Evolutionary conservation across 2,113 vertebrate genomes (phyloP).

Genomic region (Rana temporaria): DNA sequence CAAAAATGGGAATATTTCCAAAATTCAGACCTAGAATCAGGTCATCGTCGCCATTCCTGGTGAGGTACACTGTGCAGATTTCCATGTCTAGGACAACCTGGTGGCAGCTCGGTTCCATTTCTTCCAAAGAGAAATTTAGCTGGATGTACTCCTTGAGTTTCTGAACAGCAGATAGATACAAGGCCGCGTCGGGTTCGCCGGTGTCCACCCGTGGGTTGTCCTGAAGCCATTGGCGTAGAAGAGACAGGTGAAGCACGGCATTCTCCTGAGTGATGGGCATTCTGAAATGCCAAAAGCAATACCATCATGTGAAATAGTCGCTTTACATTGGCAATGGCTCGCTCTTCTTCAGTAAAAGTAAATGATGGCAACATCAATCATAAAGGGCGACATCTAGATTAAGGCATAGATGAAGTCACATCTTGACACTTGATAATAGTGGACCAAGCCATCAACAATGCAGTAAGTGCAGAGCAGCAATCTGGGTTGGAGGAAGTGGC

Average conservation of each 20-base stretch:
- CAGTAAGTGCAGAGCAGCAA: accelerated
- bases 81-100: slow-evolving; percentile 76
- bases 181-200: slow-evolving; percentile 68
- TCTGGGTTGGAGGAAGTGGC: not conserved
- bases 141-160: slow-evolving; percentile 93
- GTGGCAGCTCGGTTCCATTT: slow-evolving; percentile 61
- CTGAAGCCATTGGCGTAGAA: slow-evolving; percentile 87
- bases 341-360: not conserved
- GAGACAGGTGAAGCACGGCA: slow-evolving; percentile 82
- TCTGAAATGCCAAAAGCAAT: slow-evolving; percentile 63
- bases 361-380: not conserved
- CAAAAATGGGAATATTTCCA: slow-evolving; percentile 93
- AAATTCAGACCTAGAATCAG: slow-evolving; percentile 89
- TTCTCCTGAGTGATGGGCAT: slow-evolving; percentile 98
- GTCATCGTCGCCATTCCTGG: slow-evolving; percentile 74
- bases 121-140: slow-evolving; percentile 85
- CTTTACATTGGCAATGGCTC: not conserved
- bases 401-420: accelerated
- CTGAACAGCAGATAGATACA: slow-evolving; percentile 85
- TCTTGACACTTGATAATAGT: slow-evolving; percentile 47
- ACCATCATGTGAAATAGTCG: slow-evolving; percentile 70
- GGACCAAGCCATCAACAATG: not conserved
- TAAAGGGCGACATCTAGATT: not conserved
- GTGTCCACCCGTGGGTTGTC: slow-evolving; percentile 68
- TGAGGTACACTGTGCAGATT: slow-evolving; percentile 84